phyloP scores from a whole-genome alignment of 2,113 vertebrate species.

The Apus apus region DNA sequence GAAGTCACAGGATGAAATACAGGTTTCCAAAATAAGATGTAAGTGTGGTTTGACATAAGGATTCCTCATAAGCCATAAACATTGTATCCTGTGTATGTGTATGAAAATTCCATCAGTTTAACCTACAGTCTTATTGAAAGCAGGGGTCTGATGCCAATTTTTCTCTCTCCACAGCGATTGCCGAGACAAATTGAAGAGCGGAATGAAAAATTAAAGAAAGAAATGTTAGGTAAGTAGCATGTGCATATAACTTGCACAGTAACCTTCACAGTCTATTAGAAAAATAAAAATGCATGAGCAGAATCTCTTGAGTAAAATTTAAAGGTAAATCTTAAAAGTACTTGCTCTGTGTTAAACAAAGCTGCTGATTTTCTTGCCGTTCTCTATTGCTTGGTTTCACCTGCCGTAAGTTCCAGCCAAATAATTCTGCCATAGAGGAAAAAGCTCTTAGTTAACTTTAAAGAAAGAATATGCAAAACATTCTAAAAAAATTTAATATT shows the following conservation, averaged over 20 bases:
- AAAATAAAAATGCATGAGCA: not conserved
- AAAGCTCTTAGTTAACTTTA: not conserved
- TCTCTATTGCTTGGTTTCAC: not conserved
- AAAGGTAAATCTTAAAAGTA: not conserved
- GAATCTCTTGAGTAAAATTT: not conserved
- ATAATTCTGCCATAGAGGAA: not conserved
- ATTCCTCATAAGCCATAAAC: not conserved
- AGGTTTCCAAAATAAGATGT: not conserved
- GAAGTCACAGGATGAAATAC: not conserved
- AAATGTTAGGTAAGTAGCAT: slow-evolving; percentile 89
- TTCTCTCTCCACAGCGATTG: slow-evolving; percentile 82
- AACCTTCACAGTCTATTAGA: not conserved
- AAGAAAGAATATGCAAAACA: not conserved
- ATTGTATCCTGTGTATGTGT: not conserved
- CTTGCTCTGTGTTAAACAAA: not conserved
- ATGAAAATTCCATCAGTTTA: not conserved
- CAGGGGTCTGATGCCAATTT: not conserved
- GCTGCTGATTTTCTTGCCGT: not conserved
- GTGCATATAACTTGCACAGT: not conserved
- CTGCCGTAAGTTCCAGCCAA: not conserved
- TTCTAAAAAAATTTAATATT: not conserved
- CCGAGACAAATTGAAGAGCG: slow-evolving; percentile 93
- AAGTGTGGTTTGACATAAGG: not conserved
- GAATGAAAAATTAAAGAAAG: slow-evolving; percentile 94
- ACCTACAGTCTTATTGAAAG: not conserved